Conservation (phyloP, 2,888 invertebrate genomes). For the Drosophila flavopinicola region DNA sequence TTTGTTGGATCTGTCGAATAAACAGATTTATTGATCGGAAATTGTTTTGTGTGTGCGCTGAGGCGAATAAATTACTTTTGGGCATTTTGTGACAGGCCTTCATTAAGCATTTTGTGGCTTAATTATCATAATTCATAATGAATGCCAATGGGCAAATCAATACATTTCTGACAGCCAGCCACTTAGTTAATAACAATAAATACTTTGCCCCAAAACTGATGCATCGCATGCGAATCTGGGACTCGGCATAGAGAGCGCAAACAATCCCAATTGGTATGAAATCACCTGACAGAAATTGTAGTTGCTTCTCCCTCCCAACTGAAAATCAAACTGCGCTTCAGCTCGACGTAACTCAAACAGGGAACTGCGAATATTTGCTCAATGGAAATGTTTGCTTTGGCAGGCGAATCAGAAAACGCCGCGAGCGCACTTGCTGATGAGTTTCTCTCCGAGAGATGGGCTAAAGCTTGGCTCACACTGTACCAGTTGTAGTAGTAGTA, state of each 20-base stretch:
- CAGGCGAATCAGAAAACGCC: conserved; percentile 27
- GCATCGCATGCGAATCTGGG: too few relatives aligned
- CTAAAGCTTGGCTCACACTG: not conserved
- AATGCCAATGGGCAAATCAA: conserved; percentile 43
- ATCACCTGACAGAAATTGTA: conserved; percentile 20
- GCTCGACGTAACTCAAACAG: conserved; percentile 11
- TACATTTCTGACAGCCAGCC: conserved; percentile 35
- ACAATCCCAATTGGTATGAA: conserved; percentile 1
- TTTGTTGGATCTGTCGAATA: conserved; percentile 24
- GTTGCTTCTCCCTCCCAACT: not conserved
- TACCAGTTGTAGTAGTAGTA: too few relatives aligned
- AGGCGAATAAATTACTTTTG: conserved; percentile 47
- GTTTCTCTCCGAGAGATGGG: conserved; percentile 16
- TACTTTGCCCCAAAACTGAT: conserved; percentile 1
- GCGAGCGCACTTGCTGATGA: conserved; percentile 33
- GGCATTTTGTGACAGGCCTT: conserved; percentile 47
- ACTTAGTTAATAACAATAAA: conserved; percentile 38
- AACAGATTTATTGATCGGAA: conserved; percentile 55
- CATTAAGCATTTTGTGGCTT: conserved; percentile 54
- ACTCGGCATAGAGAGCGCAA: not conserved
- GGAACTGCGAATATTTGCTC: conserved; percentile 29
- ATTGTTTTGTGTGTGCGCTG: conserved; percentile 30
- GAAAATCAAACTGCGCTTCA: conserved; percentile 10
- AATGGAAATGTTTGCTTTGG: conserved; percentile 35
- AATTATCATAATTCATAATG: conserved; percentile 61